Conservation (phyloP, 2,888 invertebrate species). For the Polydrusus cervinus region DNA sequence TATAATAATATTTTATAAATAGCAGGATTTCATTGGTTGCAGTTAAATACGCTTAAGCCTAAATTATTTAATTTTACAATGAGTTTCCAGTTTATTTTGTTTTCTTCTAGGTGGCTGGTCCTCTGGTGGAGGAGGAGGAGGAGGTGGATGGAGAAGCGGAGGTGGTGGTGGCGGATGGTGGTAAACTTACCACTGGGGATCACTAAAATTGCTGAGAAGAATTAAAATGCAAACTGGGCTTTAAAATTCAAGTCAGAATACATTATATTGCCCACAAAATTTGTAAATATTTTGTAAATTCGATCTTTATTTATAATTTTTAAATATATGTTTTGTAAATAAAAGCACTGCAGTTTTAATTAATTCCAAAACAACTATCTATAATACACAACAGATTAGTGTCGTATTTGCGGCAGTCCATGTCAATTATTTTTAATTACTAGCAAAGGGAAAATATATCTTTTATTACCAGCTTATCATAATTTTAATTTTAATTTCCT, state of each 20-base stretch:
- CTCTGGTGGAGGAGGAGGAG: conserved; percentile 32
- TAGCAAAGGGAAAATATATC: no score
- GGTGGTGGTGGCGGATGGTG: conserved; percentile 47
- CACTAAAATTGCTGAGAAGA: not conserved
- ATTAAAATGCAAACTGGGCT: not conserved
- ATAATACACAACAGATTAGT: not conserved
- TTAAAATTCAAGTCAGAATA: not conserved
- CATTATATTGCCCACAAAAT: conserved; percentile 6
- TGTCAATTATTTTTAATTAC: no score
- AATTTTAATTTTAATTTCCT: no score
- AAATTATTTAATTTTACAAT: no score
- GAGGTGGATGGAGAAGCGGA: conserved; percentile 44
- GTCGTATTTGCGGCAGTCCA: not conserved
- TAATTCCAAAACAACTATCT: not conserved
- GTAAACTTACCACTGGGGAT: conserved; percentile 42
- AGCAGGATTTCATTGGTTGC: no score
- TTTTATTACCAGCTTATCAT: no score
- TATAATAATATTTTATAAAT: no score
- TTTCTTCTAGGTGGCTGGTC: conserved; percentile 33
- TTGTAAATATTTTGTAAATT: conserved; percentile 55
- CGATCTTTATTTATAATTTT: conserved; percentile 25
- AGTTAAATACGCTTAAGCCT: no score
- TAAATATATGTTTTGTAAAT: conserved; percentile 11
- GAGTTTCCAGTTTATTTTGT: no score
- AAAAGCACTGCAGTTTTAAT: not conserved